Evolutionary conservation across 2,888 invertebrate species (phyloP), one percentile per base, ranked within the genome.

Genomic region (Plagodis dolabraria): DNA sequence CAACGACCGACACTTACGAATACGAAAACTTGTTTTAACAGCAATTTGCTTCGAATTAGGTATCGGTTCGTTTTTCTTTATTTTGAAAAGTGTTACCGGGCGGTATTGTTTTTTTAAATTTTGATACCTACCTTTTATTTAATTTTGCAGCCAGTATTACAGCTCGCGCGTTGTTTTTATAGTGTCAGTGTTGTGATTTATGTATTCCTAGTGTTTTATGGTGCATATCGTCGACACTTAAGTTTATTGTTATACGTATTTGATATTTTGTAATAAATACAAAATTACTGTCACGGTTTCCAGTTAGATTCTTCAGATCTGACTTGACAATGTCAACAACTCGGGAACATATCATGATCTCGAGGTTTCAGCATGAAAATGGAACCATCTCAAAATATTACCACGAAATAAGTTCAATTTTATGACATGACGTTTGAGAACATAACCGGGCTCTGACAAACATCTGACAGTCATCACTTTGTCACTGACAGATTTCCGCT

Each of bases 401-500:
- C n/a, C 38, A 48, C 22, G 38, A 22, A n/a, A 36, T 9, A 48
- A 36, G 22, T 22, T 38, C 38, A 10, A 10, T 36, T 34, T 36
- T 12, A 2, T 12, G 38, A 48, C 38, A 22, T 5, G 10, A 48
- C 22, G 22, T 9, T 12, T 33, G 44, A 45, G n/a, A 49, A 49
- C 33, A 33, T 33, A 50, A 50, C 51, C 57, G 53, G 40, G 48
- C 36, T 48, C 40, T 55, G 68, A 69, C 71, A 68, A 53, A n/a
- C 55, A 22, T 48, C 36, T 12, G 46, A 36, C 47, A 53, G 53
- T 53, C 46, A 49, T 59, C 63, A 59, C 56, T 64, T 57, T 70
- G 75, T 70, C 59, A 62, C 57, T 50, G 75, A 71, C 74, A 70
- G 67, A 59, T 67, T 44, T 57, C 47, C 58, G 69, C 63, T 69